Evolutionary conservation across 2,113 vertebrate genomes (phyloP).

Genomic region (Oreochromis aureus): DNA sequence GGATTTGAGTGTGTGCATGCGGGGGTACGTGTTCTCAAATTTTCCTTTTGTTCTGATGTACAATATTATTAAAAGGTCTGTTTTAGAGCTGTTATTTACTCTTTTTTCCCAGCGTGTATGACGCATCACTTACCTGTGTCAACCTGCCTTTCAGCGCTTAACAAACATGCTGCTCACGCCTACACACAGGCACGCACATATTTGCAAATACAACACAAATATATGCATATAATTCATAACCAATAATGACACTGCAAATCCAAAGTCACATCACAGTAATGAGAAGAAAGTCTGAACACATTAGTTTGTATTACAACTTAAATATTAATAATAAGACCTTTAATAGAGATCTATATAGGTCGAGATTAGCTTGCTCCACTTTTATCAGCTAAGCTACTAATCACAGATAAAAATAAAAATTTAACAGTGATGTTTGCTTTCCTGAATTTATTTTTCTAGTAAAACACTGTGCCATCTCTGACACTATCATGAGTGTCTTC

Average conservation of each 20-base stretch:
- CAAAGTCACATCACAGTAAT: not conserved
- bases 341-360: too few species aligned
- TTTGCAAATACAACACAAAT: not conserved
- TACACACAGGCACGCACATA: not conserved
- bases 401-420: not conserved
- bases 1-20: not conserved
- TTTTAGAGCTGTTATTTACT: not conserved
- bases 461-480: not conserved
- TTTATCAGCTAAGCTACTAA: not conserved
- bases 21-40: not conserved
- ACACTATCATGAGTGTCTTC: not conserved
- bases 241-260: not conserved
- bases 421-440: not conserved
- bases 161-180: not conserved
- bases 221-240: not conserved
- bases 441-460: not conserved
- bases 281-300: not conserved
- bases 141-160: not conserved
- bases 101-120: not conserved
- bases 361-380: not conserved
- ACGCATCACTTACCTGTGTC: slow-evolving; percentile 9
- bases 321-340: not conserved
- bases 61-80: not conserved
- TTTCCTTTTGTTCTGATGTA: not conserved
- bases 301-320: not conserved